Evolutionary conservation across 37 sponge, comb jelly and placozoan genomes (phyloP).

Genomic region (Amphimedon queenslandica): DNA sequence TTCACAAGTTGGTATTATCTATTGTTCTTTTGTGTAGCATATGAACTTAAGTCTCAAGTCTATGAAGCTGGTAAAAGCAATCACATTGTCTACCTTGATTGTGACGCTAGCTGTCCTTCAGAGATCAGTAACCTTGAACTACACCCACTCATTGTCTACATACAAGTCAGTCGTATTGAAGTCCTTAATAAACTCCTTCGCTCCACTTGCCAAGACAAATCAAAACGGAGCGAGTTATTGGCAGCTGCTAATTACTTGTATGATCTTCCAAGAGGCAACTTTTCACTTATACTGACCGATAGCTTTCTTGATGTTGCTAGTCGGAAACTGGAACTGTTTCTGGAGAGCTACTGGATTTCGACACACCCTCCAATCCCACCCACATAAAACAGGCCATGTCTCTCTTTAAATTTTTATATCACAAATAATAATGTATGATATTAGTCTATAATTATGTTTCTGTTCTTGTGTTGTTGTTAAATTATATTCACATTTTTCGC

Average conservation of each 20-base stretch:
- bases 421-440: no score
- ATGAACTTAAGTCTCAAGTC: conserved; percentile 6
- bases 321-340: conserved; percentile 49
- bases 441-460: no score
- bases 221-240: background rate
- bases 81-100: conserved; percentile 41
- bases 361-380: conserved; percentile 20
- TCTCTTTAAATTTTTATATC: no score
- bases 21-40: background rate
- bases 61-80: conserved; percentile 18
- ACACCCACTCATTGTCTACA: conserved; percentile 45
- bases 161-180: conserved; percentile 28
- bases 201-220: background rate
- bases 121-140: conserved; percentile 20
- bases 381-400: no score
- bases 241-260: background rate
- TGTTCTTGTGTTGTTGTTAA: no score
- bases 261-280: conserved; percentile 20
- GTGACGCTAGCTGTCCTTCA: conserved; percentile 37
- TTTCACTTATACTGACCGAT: conserved; percentile 36
- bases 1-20: background rate
- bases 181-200: background rate
- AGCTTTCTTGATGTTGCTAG: conserved; percentile 56
- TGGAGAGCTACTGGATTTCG: conserved; percentile 62
- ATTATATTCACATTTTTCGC: no score